A percentile compares a stretch with the other conserved stretches of the same genome.
These are phyloP conservation scores for Coluber constrictor DNA, from an alignment of 2,797 vertebrate species.

Conservation along the genomic window DNA sequence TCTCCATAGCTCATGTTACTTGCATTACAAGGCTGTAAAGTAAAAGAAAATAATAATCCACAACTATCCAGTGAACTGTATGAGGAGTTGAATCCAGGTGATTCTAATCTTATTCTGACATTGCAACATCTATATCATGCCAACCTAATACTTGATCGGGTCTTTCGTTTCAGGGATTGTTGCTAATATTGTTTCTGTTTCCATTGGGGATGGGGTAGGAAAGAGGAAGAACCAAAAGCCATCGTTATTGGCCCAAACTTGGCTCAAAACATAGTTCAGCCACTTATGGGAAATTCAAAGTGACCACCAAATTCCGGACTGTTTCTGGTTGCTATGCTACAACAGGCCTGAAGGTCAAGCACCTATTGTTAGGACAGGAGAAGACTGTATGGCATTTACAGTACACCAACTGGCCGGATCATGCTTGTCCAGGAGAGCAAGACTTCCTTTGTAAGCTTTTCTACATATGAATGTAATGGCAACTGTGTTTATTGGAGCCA, in stretches of 20 bases:
- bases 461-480: not conserved
- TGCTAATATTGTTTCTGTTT: conserved; percentile 7
- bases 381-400: conserved; percentile 97
- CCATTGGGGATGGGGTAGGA: conserved; percentile 74
- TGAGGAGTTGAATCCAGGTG: not conserved
- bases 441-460: conserved; percentile 89
- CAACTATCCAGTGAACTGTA: not conserved
- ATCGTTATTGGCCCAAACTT: conserved; percentile 97
- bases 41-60: not conserved
- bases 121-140: not conserved
- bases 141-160: not conserved
- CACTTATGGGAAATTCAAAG: conserved; percentile 96
- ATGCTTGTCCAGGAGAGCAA: conserved; percentile 92
- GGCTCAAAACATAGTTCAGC: conserved; percentile 96
- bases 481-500: not conserved
- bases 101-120: not conserved
- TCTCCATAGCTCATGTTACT: not conserved
- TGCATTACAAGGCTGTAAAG: not conserved
- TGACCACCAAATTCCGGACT: conserved; percentile 96
- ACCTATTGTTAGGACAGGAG: conserved; percentile 92
- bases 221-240: conserved; percentile 90
- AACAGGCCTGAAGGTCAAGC: conserved; percentile 95
- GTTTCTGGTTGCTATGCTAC: conserved; percentile 97
- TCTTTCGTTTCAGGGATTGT: not conserved
- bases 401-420: conserved; percentile 97